Base-by-base conservation (phyloP, 64 coral and sea anemone species). In the Stichodactyla mertensii region DNA sequence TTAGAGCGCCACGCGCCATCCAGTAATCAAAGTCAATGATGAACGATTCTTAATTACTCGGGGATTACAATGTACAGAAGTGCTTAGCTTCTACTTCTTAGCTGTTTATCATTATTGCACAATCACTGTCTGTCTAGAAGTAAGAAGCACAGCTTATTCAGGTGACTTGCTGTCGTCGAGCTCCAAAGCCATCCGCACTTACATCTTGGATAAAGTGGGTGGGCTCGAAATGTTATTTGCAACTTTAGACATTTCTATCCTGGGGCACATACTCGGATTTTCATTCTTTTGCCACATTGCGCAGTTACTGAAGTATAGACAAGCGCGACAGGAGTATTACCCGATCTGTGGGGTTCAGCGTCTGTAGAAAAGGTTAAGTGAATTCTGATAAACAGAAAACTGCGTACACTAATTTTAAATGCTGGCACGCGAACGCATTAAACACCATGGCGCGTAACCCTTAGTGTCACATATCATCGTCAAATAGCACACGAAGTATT, bases 341-440 rank as follows among this genome's bases (percentile, higher is more conserved):
- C 78, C 78, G 78, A 81, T 81, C 78, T 81, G 78, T 81, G 78
- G 78, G 78, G 78, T 81, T 81, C 51, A 81, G 51, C 78, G 78
- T 81, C 78, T 81, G 54, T 81, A 81, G 78, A 81, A 81, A 55
- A 55, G 78, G 78, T 81, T 81, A 81, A 81, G 78, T 81, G 78
- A 81, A 81, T 23, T 81, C 78, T 81, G 78, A 81, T 81, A 81
- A 81, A 81, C 78, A 81, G 78, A 81, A 81, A 81, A 81, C 78
- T 81, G 78, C 53, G 78, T 81, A 81, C 78, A 81, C 78, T 81
- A 81, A 81, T 81, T 81, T 81, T 81, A 81, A 81, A 81, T 81
- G 78, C 78, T 81, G 78, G 78, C 78, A 81, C 78, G 78, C 78
- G 78, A 81, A 81, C 78, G 78, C 31, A 81, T 81, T 81, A 81